Evolutionary conservation across 2,888 invertebrate species (phyloP).

Genomic region (Meta bourneti): DNA sequence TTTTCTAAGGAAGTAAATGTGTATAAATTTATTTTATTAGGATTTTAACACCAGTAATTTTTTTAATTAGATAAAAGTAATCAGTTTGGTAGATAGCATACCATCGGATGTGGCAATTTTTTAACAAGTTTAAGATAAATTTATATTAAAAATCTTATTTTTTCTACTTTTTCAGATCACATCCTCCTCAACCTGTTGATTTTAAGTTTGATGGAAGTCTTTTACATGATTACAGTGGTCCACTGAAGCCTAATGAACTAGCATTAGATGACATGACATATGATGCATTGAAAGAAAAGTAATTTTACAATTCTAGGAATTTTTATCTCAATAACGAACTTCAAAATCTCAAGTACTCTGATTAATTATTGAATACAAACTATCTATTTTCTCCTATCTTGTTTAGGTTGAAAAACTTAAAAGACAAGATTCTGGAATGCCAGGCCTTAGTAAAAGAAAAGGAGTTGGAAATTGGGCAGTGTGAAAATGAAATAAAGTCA

Average conservation of each 20-base stretch:
- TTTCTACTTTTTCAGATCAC: constrained; percentile 60
- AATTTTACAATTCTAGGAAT: constrained; percentile 28
- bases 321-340: neutral
- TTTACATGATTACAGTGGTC: constrained; percentile 93
- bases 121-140: no score
- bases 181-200: constrained; percentile 84
- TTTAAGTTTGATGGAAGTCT: constrained; percentile 93
- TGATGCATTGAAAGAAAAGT: constrained; percentile 91
- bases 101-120: no score
- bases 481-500: constrained; percentile 79
- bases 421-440: constrained; percentile 74
- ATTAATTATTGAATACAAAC: constrained; percentile 10
- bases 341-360: neutral
- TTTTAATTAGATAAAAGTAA: no score
- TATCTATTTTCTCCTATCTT: neutral
- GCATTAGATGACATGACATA: constrained; percentile 96
- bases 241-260: constrained; percentile 91
- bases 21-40: no score
- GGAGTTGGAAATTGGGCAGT: constrained; percentile 79
- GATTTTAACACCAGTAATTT: no score
- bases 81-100: no score
- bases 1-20: no score
- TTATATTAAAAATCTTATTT: neutral
- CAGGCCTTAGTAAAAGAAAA: constrained; percentile 78
- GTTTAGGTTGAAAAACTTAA: constrained; percentile 64